Evolutionary conservation across 2,888 invertebrate species (phyloP), one percentile per base, ranked within the genome.

Genomic region (Halictus ligatus): DNA sequence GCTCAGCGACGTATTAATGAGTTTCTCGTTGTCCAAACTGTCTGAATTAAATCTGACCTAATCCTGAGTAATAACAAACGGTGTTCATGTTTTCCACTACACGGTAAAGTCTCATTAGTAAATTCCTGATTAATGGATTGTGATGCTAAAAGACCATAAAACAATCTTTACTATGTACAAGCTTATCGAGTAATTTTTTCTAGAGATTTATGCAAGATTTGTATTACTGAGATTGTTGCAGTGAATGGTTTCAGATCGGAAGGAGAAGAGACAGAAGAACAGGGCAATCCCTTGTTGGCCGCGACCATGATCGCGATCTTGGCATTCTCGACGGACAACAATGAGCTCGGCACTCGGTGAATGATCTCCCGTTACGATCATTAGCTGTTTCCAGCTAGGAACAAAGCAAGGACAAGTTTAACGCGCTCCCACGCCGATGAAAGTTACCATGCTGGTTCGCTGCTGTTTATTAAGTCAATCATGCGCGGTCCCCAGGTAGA

Each of bases 351-450:
- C n/a, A 74, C 18, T 21, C 72, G 78, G 76, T 75, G 83, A 89
- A 86, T 75, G 80, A 88, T 87, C 78, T 58, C 12, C 46, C 48
- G 71, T 75, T 82, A 88, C 85, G 89, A 79, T 77, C 79, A 77
- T 87, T 87, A 82, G 77, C 77, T 73, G 74, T 75, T 78, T 81
- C 71, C 67, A 40, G 21, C 1, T 50, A 77, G 60, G 79, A 84
- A 94, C 92, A 92, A 94, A 91, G 93, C 92, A 94, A 93, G 93
- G 94, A 90, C 92, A 91, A 84, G 80, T 87, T 87, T 89, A 85
- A 89, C 89, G 87, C 88, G 87, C 86, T 89, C 91, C 86, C 84
- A 88, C 82, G 85, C 73, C 78, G 86, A 86, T 85, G 88, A 88
- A 88, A 88, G 86, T 81, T 82, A 76, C 78, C 80, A 76, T 74